Base-by-base conservation (phyloP, 2,797 vertebrate genomes). In the Smutsia temminckii region DNA sequence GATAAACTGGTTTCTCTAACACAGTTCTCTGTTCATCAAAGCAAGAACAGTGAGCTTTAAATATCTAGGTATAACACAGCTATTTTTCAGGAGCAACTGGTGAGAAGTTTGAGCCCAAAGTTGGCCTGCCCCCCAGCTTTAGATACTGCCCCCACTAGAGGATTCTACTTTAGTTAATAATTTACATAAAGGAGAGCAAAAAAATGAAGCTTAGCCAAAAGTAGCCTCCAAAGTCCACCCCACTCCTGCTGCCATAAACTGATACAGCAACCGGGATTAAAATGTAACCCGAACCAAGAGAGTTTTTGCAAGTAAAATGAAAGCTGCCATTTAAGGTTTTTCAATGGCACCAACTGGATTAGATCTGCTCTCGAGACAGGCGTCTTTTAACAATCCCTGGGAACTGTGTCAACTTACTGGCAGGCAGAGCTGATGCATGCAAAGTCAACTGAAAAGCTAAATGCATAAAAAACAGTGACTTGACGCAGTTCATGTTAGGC, bases 321-420 rank as follows among this genome's bases (percentile, higher is more conserved):
- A 96, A 97, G 74, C 95, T 97, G 87, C 34, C 92, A 96, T 96
- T 97, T 97, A 93, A 85, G 85, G 83, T 72, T 97, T 97, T 97
- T 97, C 97, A 74, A 91, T 96, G 83, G 86, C 94, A 97, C 92
- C 84, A 91, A 93, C 72, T 80, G 34, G 85, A 97, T 94, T 97
- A 98, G 95, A 96, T 59, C 77, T 96, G 42, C 96, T 97, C 85
- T 85, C 27, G 66, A 96, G 68, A 93, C 94, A 89, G 94, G 96
- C 89, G 32, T 97, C 96, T 96, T 95, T 95, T 91, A 91, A 95
- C 93, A 96, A 92, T 95, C 94, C 86, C 95, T 94, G 95, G 92
- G 94, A 97, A 95, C 95, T 40, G 17, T 72, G 92, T 95, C 94
- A 95, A 84, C 93, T 97, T 89, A 90, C 94, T 96, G 93, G 94